Percentiles rank a stretch among this genome's conserved stretches.
Evolutionary conservation across 2,888 invertebrate genomes (phyloP).

Genomic region (Dascillus cervinus): DNA sequence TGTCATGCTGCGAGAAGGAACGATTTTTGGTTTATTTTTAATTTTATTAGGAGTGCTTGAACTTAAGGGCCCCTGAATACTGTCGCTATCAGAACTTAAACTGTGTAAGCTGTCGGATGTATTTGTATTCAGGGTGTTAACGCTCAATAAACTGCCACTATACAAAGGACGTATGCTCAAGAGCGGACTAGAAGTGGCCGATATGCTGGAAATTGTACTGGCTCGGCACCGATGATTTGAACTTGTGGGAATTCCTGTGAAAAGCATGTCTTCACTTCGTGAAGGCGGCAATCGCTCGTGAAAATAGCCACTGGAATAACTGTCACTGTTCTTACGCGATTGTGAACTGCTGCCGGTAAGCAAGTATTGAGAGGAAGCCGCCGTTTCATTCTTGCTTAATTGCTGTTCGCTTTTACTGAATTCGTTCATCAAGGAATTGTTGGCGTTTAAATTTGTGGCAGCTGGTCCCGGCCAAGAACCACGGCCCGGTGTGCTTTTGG

Average conservation of each 20-base stretch:
- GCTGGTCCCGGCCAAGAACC: conserved; percentile 85
- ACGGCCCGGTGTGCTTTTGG: conserved; percentile 68
- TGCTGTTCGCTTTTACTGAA: conserved; percentile 82
- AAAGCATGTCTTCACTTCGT: conserved; percentile 70
- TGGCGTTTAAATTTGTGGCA: conserved; percentile 46
- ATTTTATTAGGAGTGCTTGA: conserved; percentile 43
- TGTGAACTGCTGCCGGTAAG: conserved; percentile 43
- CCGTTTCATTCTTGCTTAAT: conserved; percentile 47
- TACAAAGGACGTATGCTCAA: conserved; percentile 54
- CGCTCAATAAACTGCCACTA: conserved; percentile 56
- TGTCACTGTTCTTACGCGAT: conserved; percentile 37
- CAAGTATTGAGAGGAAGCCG: conserved; percentile 46
- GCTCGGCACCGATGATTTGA: conserved; percentile 22
- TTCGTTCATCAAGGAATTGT: conserved; percentile 45
- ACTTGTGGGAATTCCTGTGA: conserved; percentile 24
- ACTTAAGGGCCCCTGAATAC: conserved; percentile 48
- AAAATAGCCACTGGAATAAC: conserved; percentile 35
- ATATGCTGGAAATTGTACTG: conserved; percentile 54
- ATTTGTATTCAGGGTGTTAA: conserved; percentile 52
- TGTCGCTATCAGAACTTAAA: conserved; percentile 58
- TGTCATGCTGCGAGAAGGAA: conserved; percentile 54
- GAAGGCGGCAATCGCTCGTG: conserved; percentile 60
- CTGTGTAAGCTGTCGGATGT: conserved; percentile 61
- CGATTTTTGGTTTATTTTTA: conserved; percentile 48
- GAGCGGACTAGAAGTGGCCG: conserved; percentile 63